phyloP scores from a whole-genome alignment of 2,888 invertebrate genomes.

The Platynereis dumerilii region DNA sequence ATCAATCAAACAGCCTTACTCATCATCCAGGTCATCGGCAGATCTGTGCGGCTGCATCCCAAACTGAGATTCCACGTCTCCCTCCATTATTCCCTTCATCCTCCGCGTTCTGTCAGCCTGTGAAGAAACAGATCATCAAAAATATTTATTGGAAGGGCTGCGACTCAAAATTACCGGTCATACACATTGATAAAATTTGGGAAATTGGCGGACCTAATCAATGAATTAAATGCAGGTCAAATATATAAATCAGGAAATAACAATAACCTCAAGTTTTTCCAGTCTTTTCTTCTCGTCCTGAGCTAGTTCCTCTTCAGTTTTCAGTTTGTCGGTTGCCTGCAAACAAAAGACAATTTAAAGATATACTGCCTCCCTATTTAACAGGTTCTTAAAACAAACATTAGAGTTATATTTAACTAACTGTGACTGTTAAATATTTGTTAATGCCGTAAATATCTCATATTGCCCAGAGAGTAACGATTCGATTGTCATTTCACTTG shows the following conservation, averaged over 20 bases:
- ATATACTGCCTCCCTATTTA: neutral
- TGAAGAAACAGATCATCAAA: neutral
- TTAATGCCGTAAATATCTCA: no score
- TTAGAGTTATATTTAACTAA: no score
- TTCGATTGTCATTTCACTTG: no score
- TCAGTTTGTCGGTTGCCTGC: conserved; percentile 79
- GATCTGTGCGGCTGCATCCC: conserved; percentile 70
- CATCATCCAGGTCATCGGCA: conserved; percentile 88
- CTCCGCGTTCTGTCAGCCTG: conserved; percentile 74
- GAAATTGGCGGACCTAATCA: no score
- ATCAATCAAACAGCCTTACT: no score
- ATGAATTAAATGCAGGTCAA: no score
- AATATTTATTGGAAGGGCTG: no score
- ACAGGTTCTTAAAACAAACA: neutral
- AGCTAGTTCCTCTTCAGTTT: conserved; percentile 82
- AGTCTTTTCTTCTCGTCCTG: conserved; percentile 80
- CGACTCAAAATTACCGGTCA: no score
- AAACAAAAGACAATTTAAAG: conserved; percentile 27
- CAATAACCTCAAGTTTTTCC: conserved; percentile 74
- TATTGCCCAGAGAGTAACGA: no score
- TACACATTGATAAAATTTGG: no score
- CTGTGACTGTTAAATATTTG: no score
- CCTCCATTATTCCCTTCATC: conserved; percentile 72
- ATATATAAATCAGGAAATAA: neutral
- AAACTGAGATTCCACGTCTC: conserved; percentile 24